Conservation (phyloP, 1,140 invertebrate genomes). For the Danaus plexippus region DNA sequence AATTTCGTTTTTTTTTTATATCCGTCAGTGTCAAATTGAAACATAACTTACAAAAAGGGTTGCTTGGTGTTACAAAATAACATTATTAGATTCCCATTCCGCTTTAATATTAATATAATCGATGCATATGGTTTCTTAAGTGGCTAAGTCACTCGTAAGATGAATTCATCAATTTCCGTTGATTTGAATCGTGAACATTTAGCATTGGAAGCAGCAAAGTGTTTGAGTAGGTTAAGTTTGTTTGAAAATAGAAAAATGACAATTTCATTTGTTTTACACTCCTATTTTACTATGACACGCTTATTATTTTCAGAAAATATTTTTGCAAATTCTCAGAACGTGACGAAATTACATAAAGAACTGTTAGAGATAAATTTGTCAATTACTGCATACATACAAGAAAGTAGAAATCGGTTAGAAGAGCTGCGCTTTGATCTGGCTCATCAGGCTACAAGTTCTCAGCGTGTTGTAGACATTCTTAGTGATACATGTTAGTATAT, state of each 20-base stretch:
- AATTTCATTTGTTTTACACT: constrained; percentile 7
- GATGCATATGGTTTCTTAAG: constrained; percentile 26
- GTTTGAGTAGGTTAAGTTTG: constrained; percentile 56
- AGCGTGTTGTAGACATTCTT: constrained; percentile 54
- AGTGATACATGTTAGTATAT: constrained; percentile 49
- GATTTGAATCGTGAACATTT: constrained; percentile 52
- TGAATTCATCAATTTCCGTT: constrained; percentile 60
- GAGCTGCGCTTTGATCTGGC: constrained; percentile 45
- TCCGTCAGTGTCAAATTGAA: constrained; percentile 2
- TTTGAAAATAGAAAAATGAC: constrained; percentile 50
- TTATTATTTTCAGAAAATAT: constrained; percentile 45
- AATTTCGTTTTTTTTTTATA: not conserved
- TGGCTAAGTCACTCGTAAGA: constrained; percentile 35
- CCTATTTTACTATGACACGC: constrained; percentile 8
- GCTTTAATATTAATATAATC: too few species aligned
- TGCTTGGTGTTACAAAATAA: not conserved
- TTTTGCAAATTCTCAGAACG: constrained; percentile 36
- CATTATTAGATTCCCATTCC: not conserved
- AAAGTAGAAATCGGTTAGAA: constrained; percentile 55
- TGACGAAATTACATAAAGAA: constrained; percentile 43
- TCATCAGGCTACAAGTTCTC: constrained; percentile 46
- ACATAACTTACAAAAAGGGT: too few species aligned
- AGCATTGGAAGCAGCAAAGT: constrained; percentile 48
- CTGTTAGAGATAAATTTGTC: constrained; percentile 61
- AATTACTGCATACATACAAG: constrained; percentile 58